Conservation (phyloP, 2,113 vertebrate species). For the Donacobius atricapilla region DNA sequence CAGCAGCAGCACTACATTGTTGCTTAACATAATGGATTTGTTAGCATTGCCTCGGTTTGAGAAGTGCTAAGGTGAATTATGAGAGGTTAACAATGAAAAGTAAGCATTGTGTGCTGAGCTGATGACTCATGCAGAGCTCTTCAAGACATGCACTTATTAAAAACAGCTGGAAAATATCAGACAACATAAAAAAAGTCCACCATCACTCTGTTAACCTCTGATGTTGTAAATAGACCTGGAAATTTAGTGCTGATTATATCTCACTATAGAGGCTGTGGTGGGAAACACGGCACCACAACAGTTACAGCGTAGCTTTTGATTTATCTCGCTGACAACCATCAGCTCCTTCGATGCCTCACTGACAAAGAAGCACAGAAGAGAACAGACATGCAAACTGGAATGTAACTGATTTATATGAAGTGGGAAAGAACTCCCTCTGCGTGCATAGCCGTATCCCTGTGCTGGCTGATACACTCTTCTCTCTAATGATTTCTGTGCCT, state of each 20-base stretch:
- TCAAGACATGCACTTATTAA: slow-evolving; percentile 6
- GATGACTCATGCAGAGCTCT: slow-evolving; percentile 8
- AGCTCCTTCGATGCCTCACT: background rate
- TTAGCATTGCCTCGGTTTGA: background rate
- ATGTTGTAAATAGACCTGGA: background rate
- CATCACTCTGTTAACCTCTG: background rate
- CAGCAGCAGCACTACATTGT: background rate
- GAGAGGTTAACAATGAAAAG: slow-evolving; percentile 16
- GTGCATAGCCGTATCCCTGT: accelerated
- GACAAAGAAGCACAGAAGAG: background rate
- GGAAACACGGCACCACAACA: background rate
- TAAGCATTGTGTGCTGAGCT: background rate
- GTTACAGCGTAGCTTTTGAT: background rate
- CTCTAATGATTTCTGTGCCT: background rate
- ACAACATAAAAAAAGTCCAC: background rate
- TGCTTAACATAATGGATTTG: slow-evolving; percentile 18
- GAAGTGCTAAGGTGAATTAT: slow-evolving; percentile 30
- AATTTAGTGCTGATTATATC: background rate
- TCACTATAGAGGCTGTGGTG: background rate
- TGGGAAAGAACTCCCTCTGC: background rate
- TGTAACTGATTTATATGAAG: background rate
- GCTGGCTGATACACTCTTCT: background rate
- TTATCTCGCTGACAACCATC: background rate
- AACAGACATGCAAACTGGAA: background rate
- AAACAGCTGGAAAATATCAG: slow-evolving; percentile 45